Evolutionary conservation across 1,140 invertebrate species (phyloP), one percentile per base, ranked within the genome.

Genomic region (Drosophila triauraria): DNA sequence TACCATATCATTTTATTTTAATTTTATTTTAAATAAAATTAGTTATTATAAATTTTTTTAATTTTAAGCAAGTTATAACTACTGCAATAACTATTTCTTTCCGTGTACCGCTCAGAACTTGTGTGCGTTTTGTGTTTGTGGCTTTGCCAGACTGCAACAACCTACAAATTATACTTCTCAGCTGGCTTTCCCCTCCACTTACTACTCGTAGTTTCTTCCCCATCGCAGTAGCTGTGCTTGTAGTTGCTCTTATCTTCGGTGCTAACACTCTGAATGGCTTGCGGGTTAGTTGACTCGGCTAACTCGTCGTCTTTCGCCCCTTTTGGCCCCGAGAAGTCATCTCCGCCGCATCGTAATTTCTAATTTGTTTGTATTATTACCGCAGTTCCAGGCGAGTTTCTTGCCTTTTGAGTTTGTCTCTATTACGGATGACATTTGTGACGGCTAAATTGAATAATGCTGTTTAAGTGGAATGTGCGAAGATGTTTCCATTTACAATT

Each of bases 121-220:
- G 20, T 61, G 17, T 65, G 47, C 60, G 47, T 59, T 64, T 46
- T 62, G 51, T 64, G 47, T 62, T 64, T 46, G 57, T 38, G 46
- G 63, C 50, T 70, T 53, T 25, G 58, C n/a, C 38, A 65, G 56
- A 59, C 60, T 63, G 78, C 74, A 75, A 63, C 77, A 81, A 46
- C 46, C 57, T 72, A 88, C 81, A 90, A 90, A 85, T 88, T 84
- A 90, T 90, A 85, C 77, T 85, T 88, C 75, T 81, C 81, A 90
- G 80, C 69, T 81, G 75, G 60, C 62, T 72, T 56, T 71, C 32
- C 54, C 60, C 60, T 35, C 53, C 30, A 57, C 48, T n/a, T 57
- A 23, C 13, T 6, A 30, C 13, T 20, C 4, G 46, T 72, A 35
- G 53, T 47, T 54, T 15, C 17, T 35, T 46, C 35, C 46, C 23